Conservation (phyloP, 2,797 vertebrate species). For the Perodicticus potto region DNA sequence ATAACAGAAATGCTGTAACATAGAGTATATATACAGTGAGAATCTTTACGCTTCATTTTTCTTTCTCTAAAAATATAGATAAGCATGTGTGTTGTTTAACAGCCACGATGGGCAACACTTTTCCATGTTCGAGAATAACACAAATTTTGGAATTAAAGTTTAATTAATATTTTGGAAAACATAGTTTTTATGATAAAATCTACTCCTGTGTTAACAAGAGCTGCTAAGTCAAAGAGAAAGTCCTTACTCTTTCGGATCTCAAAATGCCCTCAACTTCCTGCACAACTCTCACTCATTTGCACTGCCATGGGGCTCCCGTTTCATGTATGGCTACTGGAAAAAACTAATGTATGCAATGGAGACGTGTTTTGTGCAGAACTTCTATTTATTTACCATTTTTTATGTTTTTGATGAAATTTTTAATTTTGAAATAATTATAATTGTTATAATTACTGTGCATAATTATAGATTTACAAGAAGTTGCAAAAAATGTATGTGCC, state of each 20-base stretch:
- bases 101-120: not conserved
- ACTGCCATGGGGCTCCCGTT: not conserved
- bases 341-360: not conserved
- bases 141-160: constrained; percentile 8
- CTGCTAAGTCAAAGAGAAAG: not conserved
- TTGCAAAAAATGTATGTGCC: not conserved
- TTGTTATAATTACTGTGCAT: not conserved
- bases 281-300: not conserved
- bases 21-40: not conserved
- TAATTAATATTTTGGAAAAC: not conserved
- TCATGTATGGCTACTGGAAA: not conserved
- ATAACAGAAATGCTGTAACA: not conserved
- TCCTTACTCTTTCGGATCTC: not conserved
- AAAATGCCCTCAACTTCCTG: not conserved
- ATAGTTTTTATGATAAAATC: not conserved
- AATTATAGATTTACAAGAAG: not conserved
- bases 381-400: not conserved
- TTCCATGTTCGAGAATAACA: constrained; percentile 11
- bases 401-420: not conserved
- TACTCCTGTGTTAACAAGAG: not conserved
- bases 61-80: constrained; percentile 19
- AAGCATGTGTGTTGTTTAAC: not conserved
- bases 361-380: not conserved
- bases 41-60: not conserved
- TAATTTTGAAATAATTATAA: not conserved